Evolutionary conservation across 2,113 vertebrate genomes (phyloP), one percentile per base, ranked within the genome.

Genomic region (Neogale vison): DNA sequence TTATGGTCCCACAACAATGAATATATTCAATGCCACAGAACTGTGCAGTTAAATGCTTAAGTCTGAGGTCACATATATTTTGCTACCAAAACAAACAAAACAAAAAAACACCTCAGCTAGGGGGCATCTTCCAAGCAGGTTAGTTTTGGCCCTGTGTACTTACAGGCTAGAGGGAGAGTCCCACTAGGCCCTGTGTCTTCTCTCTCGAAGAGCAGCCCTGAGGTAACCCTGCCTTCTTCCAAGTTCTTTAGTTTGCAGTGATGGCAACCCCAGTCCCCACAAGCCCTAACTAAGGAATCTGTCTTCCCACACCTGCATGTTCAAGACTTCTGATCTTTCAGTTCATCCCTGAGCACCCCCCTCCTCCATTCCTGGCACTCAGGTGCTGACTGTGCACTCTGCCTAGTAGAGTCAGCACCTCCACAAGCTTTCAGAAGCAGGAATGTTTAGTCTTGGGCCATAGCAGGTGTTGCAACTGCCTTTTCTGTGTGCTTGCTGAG

Each of bases 171-270:
- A 61, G 45, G 42, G 79, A 67, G 88, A 72, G 57, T 11, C 23
- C 47, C 50, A 59, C 36, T 24, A 24, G 6, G 15, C 29, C 4
- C 0, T 4, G 31, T 7, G 21, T 45, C 69, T 50, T 90, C 89
- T 45, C 45, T 84, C 50, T 26, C 59, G 52, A 11, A 76, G 6
- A 7, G n/a, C 3, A 8, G 7, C 79, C 52, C 1, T 39, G 52
- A 72, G 36, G 23, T 12, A 13, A 57, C 20, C 21, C 50, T 55
- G 59, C 36, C 82, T 65, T 80, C 84, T 71, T 91, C n/a, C 39
- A 61, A 86, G 26, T 11, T 47, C 11, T 69, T 39, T 61, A 4
- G 61, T 13, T 0, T 36, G n/a, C 15, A 31, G 0, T 0, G 17
- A 34, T 50, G 55, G 34, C 13, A 61, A 63, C 1, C 77, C 34